Base-by-base conservation (phyloP, 1,140 invertebrate species). In the Tachypleus tridentatus region DNA sequence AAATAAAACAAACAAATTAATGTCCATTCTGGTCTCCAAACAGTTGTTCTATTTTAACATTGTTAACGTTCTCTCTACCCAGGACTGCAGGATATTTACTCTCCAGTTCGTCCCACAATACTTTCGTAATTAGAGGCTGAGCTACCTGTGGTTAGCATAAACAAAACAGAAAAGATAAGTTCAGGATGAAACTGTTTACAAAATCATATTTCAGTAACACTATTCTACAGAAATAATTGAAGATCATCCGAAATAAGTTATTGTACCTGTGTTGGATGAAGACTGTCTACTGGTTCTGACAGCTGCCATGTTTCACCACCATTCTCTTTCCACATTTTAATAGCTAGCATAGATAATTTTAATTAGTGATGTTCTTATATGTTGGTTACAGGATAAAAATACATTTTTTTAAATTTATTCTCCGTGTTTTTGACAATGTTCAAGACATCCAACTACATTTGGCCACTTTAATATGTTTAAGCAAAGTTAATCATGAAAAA, bases 241-340 rank as follows among this genome's bases (percentile, higher is more conserved):
- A 54, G 53, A 54, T 1, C 53, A n/a, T 8, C 0, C 0, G 7
- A n/a, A 54, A 54, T 54, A 54, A 54, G n/a, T 8, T n/a, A 54
- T 8, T 54, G 53, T 70, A 80, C 79, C 75, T 82, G 80, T 66
- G 78, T 79, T 49, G 77, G 75, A 74, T 82, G 80, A 62, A 81
- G 76, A 69, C 81, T 80, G 73, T 82, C 80, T 3, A 80, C 75
- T 47, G 79, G 74, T 70, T 82, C 81, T 61, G 81, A 72, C 3
- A 81, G 69, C 67, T 80, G 70, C 73, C 76, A 79, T 6, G 72
- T 53, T 49, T 76, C 61, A 49, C 74, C 69, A 47, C 77, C 77
- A n/a, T 75, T 48, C 49, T 70, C 67, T 53, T 71, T 71, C 77
- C 76, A 81, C 29, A 73, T 60, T 5, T 74, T 58, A 9, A 81